Evolutionary conservation across 2,797 vertebrate species (phyloP).

Genomic region (Sebastes minor): DNA sequence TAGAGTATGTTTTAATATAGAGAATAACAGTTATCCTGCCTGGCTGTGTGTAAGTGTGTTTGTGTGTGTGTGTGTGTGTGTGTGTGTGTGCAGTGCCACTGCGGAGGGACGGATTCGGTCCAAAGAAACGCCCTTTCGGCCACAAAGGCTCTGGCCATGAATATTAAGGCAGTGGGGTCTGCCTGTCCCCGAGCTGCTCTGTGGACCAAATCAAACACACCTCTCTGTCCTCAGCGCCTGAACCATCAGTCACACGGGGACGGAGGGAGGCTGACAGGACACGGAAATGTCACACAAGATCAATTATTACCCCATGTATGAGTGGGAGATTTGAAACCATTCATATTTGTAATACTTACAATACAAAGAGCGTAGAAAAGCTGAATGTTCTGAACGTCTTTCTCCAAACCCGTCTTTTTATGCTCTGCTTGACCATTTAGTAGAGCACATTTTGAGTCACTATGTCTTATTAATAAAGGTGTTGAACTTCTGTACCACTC

Average conservation of each 20-base stretch:
- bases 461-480: no score
- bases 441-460: no score
- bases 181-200: constrained; percentile 49
- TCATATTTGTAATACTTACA: background rate
- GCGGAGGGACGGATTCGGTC: background rate
- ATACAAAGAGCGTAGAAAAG: background rate
- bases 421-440: no score
- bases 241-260: background rate
- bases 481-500: no score
- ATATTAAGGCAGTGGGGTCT: constrained; percentile 54
- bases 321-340: background rate
- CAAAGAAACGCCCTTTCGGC: constrained; percentile 38
- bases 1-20: background rate
- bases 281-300: constrained; percentile 14
- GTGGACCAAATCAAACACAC: constrained; percentile 58
- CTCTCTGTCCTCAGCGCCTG: constrained; percentile 27
- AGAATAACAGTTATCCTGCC: background rate
- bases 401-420: background rate
- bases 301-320: background rate
- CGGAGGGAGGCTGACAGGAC: background rate
- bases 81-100: background rate
- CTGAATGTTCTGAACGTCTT: background rate
- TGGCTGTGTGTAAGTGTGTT: background rate
- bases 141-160: constrained; percentile 48
- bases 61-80: background rate